Conservation (phyloP, 2,888 invertebrate genomes). For the Nephrotoma appendiculata region DNA sequence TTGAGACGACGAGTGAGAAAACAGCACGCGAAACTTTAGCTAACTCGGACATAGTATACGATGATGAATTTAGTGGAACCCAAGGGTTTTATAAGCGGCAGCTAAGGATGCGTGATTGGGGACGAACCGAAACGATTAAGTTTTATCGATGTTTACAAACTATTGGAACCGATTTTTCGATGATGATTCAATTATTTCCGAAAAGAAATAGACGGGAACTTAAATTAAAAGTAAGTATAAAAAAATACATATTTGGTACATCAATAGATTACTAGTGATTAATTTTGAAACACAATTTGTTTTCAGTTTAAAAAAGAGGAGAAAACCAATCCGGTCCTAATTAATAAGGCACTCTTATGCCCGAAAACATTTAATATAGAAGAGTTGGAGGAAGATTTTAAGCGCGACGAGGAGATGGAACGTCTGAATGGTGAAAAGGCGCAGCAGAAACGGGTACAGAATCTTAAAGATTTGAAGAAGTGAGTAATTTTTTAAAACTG, state of each 20-base stretch:
- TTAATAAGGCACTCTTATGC: slow-evolving; percentile 60
- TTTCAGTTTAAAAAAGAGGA: slow-evolving; percentile 78
- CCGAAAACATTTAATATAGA: slow-evolving; percentile 53
- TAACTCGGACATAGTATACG: slow-evolving; percentile 47
- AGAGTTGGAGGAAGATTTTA: slow-evolving; percentile 40
- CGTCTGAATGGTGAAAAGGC: slow-evolving; percentile 2
- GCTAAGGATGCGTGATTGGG: slow-evolving; percentile 59
- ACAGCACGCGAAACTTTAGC: slow-evolving; percentile 47
- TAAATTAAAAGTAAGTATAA: slow-evolving; percentile 55
- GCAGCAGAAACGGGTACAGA: neutral
- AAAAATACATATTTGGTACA: too few species aligned
- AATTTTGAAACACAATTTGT: neutral
- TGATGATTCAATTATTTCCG: slow-evolving; percentile 75
- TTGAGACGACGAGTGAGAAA: slow-evolving; percentile 53
- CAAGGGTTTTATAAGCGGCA: slow-evolving; percentile 49
- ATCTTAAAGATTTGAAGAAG: neutral
- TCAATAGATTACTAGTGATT: neutral
- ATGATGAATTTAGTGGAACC: slow-evolving; percentile 38
- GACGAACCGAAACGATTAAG: slow-evolving; percentile 63
- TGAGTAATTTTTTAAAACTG: neutral
- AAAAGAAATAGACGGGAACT: slow-evolving; percentile 65
- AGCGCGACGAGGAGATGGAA: slow-evolving; percentile 31
- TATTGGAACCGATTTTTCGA: slow-evolving; percentile 83
- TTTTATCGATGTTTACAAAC: slow-evolving; percentile 83
- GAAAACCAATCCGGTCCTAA: slow-evolving; percentile 49